These are phyloP conservation scores for Melanotaenia pygmaea DNA, from an alignment of 2,797 vertebrate genomes.

Conservation along the genomic window DNA sequence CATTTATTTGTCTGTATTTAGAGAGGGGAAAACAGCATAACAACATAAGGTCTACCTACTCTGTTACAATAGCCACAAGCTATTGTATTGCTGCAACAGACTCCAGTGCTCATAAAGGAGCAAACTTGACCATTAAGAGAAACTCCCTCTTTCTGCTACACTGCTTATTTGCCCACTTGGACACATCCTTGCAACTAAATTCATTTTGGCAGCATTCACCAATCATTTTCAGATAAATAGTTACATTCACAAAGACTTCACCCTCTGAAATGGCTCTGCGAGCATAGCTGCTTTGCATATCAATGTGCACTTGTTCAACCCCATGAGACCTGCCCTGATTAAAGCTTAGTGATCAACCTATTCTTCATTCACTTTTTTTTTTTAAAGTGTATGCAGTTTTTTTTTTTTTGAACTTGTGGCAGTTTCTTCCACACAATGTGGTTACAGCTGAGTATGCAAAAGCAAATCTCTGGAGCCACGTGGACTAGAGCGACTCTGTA, in stretches of 20 bases:
- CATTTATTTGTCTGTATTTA: no score
- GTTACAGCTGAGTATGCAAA: constrained; percentile 24
- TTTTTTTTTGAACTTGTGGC: neutral
- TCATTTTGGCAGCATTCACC: constrained; percentile 35
- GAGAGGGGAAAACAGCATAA: no score
- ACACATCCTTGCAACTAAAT: constrained; percentile 47
- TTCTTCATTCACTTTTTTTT: constrained; percentile 8
- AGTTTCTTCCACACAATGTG: neutral
- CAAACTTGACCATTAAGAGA: constrained; percentile 19
- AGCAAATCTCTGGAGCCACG: neutral
- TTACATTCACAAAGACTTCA: constrained; percentile 25
- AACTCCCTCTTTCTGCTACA: constrained; percentile 11
- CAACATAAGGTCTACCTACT: neutral
- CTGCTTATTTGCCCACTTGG: constrained; percentile 20
- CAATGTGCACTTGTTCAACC: constrained; percentile 12
- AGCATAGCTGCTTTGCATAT: constrained; percentile 36
- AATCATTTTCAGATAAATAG: constrained; percentile 47
- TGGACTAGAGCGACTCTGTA: constrained; percentile 4
- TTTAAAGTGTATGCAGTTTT: constrained; percentile 10
- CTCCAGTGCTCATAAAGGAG: constrained; percentile 16
- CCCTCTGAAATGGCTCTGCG: constrained; percentile 27
- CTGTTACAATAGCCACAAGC: neutral
- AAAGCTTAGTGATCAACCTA: constrained; percentile 21
- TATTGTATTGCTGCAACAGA: neutral
- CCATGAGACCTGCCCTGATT: constrained; percentile 9